Evolutionary conservation across 2,113 vertebrate genomes (phyloP).

Genomic region (Theropithecus gelada): DNA sequence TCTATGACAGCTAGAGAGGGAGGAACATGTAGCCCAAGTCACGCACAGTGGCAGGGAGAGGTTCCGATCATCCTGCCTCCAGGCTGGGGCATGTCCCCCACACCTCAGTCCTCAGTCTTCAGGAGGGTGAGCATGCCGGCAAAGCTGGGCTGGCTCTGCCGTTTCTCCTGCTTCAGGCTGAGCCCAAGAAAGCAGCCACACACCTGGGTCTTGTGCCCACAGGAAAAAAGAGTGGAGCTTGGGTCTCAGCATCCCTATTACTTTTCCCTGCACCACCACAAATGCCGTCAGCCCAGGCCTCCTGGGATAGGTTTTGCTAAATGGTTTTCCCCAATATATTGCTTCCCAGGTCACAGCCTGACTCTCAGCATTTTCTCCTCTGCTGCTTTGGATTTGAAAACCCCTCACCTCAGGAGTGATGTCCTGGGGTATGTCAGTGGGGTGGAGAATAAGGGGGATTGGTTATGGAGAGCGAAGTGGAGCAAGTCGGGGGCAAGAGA

Average conservation of each 20-base stretch:
- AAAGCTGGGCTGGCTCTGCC: background rate
- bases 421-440: accelerated
- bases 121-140: background rate
- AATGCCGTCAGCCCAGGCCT: background rate
- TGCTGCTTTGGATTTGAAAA: background rate
- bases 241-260: background rate
- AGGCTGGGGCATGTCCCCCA: background rate
- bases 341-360: background rate
- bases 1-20: background rate
- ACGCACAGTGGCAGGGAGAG: background rate
- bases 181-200: background rate
- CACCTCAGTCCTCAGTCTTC: background rate
- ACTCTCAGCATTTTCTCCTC: background rate
- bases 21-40: background rate
- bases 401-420: background rate
- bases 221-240: background rate
- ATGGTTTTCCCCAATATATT: background rate
- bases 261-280: background rate
- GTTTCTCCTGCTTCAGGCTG: background rate
- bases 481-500: background rate
- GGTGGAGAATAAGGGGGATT: background rate
- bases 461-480: background rate
- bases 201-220: background rate
- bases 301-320: background rate
- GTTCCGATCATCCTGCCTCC: background rate